These are phyloP conservation scores for Aeoliscus strigatus DNA, from an alignment of 2,797 vertebrate species.

Conservation along the genomic window DNA sequence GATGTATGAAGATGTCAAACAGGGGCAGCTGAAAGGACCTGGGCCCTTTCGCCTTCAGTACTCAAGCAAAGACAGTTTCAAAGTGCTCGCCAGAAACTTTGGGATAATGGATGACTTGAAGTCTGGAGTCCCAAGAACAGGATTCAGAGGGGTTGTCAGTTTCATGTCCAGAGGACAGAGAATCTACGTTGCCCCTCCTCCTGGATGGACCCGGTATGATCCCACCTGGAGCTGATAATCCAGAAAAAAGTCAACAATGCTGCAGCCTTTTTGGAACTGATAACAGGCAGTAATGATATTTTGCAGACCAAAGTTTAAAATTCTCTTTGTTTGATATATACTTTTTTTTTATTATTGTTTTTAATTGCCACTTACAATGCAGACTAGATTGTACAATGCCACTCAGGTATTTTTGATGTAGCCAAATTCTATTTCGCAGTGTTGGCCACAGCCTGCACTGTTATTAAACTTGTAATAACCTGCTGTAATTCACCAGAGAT, in stretches of 20 bases:
- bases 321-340: conserved; percentile 20
- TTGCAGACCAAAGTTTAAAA: conserved; percentile 53
- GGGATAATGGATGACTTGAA: conserved; percentile 95
- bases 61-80: conserved; percentile 83
- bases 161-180: conserved; percentile 82
- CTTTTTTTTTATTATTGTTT: too few species aligned
- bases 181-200: conserved; percentile 84
- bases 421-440: conserved; percentile 31
- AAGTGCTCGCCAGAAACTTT: conserved; percentile 83
- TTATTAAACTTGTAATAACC: too few species aligned
- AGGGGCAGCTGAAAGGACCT: conserved; percentile 59
- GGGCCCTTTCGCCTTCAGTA: conserved; percentile 85
- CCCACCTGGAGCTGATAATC: conserved; percentile 83
- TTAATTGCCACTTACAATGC: conserved; percentile 11
- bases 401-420: conserved; percentile 61
- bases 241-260: not conserved
- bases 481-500: conserved; percentile 54
- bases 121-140: conserved; percentile 88
- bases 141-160: conserved; percentile 88
- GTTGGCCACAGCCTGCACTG: conserved; percentile 20
- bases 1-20: conserved; percentile 78
- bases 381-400: conserved; percentile 38
- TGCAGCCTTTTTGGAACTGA: conserved; percentile 9
- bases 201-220: conserved; percentile 86
- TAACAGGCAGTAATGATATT: conserved; percentile 19